A percentile compares a stretch with the other conserved stretches of the same genome.
Conservation (phyloP, 2,888 invertebrate species). For the Torymus tubicola region DNA sequence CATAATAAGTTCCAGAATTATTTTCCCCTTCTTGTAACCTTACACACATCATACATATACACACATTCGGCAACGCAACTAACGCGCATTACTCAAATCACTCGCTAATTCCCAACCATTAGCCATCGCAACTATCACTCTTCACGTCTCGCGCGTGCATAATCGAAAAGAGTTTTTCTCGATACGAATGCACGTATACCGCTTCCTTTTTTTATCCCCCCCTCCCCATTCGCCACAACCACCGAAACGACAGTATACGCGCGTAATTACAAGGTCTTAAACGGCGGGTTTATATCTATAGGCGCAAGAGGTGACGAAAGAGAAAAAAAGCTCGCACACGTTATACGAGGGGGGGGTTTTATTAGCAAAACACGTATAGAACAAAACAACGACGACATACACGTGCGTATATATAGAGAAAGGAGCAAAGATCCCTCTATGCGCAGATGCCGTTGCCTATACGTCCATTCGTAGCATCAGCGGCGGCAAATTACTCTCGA, state of each 20-base stretch:
- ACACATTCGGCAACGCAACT: background rate
- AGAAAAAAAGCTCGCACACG: constrained; percentile 8
- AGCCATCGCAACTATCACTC: background rate
- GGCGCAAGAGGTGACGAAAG: constrained; percentile 18
- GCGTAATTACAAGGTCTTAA: constrained; percentile 43
- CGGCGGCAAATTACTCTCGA: constrained; percentile 21
- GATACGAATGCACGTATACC: background rate
- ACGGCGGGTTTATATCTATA: constrained; percentile 4
- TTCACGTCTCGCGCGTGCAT: background rate
- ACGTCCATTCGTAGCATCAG: background rate
- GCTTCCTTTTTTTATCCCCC: background rate
- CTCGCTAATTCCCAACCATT: constrained; percentile 26
- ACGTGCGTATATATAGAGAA: too few species aligned
- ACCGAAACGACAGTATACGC: background rate
- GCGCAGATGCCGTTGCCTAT: background rate
- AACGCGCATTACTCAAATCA: constrained; percentile 22
- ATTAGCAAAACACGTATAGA: constrained; percentile 8
- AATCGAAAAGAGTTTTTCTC: constrained; percentile 29
- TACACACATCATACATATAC: background rate
- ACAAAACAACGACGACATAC: constrained; percentile 14
- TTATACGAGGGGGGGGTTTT: background rate
- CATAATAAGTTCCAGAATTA: background rate
- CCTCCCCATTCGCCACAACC: background rate
- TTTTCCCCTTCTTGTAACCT: background rate
- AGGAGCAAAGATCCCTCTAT: constrained; percentile 1